A percentile compares a stretch with the other conserved stretches of the same genome.
These are phyloP conservation scores for Plecotus auritus DNA, from an alignment of 2,113 vertebrate genomes.

Conservation along the genomic window DNA sequence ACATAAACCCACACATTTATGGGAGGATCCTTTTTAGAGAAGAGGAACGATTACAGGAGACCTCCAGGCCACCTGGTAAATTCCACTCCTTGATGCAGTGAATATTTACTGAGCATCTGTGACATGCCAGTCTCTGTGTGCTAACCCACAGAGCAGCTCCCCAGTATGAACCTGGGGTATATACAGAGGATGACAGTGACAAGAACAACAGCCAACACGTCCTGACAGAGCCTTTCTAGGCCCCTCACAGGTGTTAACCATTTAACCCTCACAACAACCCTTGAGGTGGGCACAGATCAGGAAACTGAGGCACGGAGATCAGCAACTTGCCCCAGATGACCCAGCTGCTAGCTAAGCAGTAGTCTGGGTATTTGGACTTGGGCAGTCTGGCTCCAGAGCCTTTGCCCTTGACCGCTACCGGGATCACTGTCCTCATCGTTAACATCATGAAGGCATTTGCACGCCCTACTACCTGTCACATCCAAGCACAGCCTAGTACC, in stretches of 20 bases:
- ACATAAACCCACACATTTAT: neutral
- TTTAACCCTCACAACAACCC: neutral
- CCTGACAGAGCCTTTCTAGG: neutral
- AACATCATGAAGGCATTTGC: fast-evolving
- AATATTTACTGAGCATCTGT: neutral
- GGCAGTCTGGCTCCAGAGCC: neutral
- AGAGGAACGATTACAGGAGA: neutral
- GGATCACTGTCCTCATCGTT: neutral
- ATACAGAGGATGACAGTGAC: neutral
- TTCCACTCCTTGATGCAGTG: neutral
- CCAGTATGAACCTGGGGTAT: neutral
- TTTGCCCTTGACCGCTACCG: no score
- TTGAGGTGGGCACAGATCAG: neutral
- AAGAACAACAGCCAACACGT: neutral
- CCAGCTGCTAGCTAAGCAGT: neutral
- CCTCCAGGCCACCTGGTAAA: neutral
- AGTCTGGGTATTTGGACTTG: neutral
- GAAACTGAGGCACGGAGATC: neutral
- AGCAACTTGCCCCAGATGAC: neutral
- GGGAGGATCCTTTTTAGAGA: neutral
- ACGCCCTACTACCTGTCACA: neutral
- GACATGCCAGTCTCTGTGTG: neutral
- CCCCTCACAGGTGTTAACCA: neutral
- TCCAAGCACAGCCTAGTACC: no score
- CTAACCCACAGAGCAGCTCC: neutral